Conservation (phyloP, 2,888 invertebrate genomes). For the Asteroscopus sphinx region DNA sequence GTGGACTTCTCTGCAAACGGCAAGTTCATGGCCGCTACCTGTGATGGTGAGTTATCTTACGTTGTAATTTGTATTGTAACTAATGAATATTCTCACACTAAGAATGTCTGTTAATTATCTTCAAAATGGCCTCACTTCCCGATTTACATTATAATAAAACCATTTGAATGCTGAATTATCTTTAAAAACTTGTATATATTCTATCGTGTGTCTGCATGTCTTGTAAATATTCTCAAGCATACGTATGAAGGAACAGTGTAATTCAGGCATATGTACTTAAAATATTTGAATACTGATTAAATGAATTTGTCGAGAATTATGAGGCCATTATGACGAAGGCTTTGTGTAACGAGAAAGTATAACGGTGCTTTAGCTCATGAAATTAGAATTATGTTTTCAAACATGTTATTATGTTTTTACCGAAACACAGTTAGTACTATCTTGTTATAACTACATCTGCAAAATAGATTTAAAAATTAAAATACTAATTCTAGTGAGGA, state of each 20-base stretch:
- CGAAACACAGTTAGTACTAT: constrained; percentile 27
- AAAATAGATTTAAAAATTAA: constrained; percentile 16
- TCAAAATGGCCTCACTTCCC: constrained; percentile 34
- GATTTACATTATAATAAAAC: constrained; percentile 20
- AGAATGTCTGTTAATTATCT: constrained; percentile 34
- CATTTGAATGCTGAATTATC: constrained; percentile 15
- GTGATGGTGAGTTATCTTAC: constrained; percentile 92
- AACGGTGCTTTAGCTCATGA: constrained; percentile 8
- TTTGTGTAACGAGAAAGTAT: constrained; percentile 45
- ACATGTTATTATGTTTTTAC: no score
- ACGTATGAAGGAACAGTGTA: constrained; percentile 15
- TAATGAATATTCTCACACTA: constrained; percentile 33
- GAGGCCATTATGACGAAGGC: constrained; percentile 46
- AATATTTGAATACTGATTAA: constrained; percentile 46
- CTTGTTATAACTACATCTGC: constrained; percentile 32
- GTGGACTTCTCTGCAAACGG: constrained; percentile 96
- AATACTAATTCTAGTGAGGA: constrained; percentile 43
- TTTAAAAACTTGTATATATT: constrained; percentile 22
- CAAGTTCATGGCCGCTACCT: constrained; percentile 95
- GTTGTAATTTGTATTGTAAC: constrained; percentile 22
- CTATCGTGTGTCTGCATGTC: constrained; percentile 34
- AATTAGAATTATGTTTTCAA: no score
- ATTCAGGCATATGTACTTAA: constrained; percentile 30
- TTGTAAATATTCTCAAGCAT: constrained; percentile 33
- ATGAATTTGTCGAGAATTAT: constrained; percentile 40